Percentiles rank a stretch among this genome's conserved stretches.
phyloP scores from a whole-genome alignment of 2,113 vertebrate species.

The Proterorhinus semilunaris region DNA sequence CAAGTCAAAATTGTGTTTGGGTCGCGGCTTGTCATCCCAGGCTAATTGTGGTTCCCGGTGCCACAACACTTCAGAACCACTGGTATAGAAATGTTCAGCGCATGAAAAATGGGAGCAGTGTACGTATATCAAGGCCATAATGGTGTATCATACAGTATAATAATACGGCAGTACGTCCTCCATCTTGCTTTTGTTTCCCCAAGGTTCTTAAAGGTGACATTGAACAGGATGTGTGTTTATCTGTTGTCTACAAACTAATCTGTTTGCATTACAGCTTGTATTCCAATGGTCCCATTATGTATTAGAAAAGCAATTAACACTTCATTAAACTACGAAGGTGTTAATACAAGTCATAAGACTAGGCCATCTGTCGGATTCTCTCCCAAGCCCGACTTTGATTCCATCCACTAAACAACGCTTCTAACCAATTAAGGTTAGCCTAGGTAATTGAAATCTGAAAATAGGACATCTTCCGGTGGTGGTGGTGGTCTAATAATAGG shows the following conservation, averaged over 20 bases:
- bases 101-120: no score
- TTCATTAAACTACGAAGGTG: constrained; percentile 81
- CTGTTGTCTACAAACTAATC: constrained; percentile 76
- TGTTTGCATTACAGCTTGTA: constrained; percentile 76
- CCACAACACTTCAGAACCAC: no score
- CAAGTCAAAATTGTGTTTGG: no score
- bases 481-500: constrained; percentile 73
- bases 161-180: constrained; percentile 32
- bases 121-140: no score
- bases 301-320: constrained; percentile 83
- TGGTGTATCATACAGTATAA: background rate
- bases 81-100: no score
- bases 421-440: constrained; percentile 76
- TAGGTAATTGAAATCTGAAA: constrained; percentile 79
- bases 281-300: constrained; percentile 75
- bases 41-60: no score
- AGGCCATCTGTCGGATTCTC: constrained; percentile 80
- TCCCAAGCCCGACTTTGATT: constrained; percentile 66
- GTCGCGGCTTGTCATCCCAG: no score
- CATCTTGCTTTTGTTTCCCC: constrained; percentile 58
- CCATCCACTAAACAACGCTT: constrained; percentile 71
- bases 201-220: constrained; percentile 78
- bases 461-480: constrained; percentile 72
- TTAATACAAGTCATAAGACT: constrained; percentile 81
- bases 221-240: constrained; percentile 74